Evolutionary conservation across 2,888 invertebrate species (phyloP).

Genomic region (Parascotia fuliginaria): DNA sequence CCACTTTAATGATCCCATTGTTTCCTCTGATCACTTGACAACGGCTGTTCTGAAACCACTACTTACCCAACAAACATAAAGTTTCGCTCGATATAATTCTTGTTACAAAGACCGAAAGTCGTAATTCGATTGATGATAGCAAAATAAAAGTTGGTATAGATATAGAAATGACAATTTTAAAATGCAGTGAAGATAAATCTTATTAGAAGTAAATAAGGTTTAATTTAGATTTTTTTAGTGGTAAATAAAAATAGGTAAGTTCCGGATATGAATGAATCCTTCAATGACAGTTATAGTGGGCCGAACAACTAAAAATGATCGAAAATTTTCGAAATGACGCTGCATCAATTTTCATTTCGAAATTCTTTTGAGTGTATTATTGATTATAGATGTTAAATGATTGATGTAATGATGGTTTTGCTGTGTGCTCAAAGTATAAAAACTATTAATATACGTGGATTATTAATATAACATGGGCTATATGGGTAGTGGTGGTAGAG

Average conservation of each 20-base stretch:
- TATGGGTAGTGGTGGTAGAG: no score
- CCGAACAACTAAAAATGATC: constrained; percentile 74
- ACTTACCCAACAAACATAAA: constrained; percentile 35
- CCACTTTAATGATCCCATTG: constrained; percentile 82
- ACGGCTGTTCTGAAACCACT: constrained; percentile 71
- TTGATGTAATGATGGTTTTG: constrained; percentile 10
- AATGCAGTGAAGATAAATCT: constrained; percentile 13
- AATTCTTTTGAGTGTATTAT: constrained; percentile 32
- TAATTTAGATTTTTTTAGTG: constrained; percentile 32
- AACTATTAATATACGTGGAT: constrained; percentile 1
- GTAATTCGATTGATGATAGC: constrained; percentile 9
- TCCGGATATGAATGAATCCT: constrained; percentile 70
- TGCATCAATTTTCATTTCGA: constrained; percentile 69
- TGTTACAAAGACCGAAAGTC: constrained; percentile 21
- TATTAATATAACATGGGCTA: constrained; percentile 1
- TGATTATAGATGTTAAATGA: constrained; percentile 30
- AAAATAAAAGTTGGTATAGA: constrained; percentile 8
- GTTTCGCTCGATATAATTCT: constrained; percentile 16
- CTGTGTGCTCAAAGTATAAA: not conserved
- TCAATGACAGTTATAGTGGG: constrained; percentile 74
- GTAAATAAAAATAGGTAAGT: constrained; percentile 34
- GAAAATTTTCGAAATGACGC: constrained; percentile 68
- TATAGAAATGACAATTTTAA: constrained; percentile 15
- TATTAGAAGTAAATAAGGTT: constrained; percentile 45
- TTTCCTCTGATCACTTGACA: constrained; percentile 63